Evolutionary conservation across 2,888 invertebrate species (phyloP), one percentile per base, ranked within the genome.

Genomic region (Pandemis corylana): DNA sequence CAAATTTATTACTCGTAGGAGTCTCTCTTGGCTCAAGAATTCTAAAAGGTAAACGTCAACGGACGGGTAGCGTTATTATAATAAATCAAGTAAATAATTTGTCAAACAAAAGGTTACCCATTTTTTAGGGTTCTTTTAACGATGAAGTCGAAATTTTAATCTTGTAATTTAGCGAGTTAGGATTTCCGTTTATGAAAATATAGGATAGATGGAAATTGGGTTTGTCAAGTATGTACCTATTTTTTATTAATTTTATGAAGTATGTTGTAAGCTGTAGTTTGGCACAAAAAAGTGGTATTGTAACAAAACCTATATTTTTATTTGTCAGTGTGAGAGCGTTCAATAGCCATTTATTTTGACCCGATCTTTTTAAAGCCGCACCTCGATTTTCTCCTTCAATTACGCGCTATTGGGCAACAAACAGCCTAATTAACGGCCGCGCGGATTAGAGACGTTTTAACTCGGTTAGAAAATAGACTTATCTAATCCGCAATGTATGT

Each of bases 401-500:
- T 72, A 61, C 67, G 64, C 46, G 68, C 68, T 56, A 64, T 73
- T 56, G 68, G 68, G 68, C 56, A 36, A 59, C 64, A 73, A 73
- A 73, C 53, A 59, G 56, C 59, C 64, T 69, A 73, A 73, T 73
- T 73, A 71, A 71, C 44, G 67, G 56, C 13, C 10, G 9, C 41
- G 64, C 20, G 61, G 56, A 66, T 56, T 72, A 66, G 46, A 59
- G 28, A 7, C 12, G 76, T 71, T 75, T 71, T 42, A 66, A 65
- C 49, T 46, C 62, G 66, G 71, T 71, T 67, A 72, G 76, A 73
- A 75, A 76, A 79, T 69, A 71, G 76, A 63, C 77, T 77, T 74
- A 72, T 36, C 28, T 36, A n/a, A 72, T 72, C 74, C 64, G 68
- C 75, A 68, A 76, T 76, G 79, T 71, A 65, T 65, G 63, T 71